Evolutionary conservation across 2,797 vertebrate species (phyloP), one percentile per base, ranked within the genome.

Genomic region (Orientallactaga sibirica): DNA sequence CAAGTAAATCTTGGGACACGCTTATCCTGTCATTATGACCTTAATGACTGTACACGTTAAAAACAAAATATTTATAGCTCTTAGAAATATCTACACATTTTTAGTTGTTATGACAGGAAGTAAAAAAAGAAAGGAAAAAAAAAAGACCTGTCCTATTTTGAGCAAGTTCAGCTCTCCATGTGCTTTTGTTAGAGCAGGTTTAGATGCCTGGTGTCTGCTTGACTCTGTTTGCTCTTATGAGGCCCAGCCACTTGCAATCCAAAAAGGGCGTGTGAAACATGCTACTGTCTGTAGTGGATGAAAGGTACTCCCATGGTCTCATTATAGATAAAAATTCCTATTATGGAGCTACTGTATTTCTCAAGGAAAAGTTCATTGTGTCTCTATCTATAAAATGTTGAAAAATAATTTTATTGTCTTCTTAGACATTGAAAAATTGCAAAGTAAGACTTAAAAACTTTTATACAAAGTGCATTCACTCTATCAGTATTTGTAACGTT

Each of bases 401-500:
- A 77, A 84, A 68, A 83, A 78, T 55, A 22, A 77, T 7, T 27
- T 77, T 41, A 5, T 82, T 92, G 95, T 94, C n/a, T 86, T 93
- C 64, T 66, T 92, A 74, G 33, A 68, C 24, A 92, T 58, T 25
- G 76, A 73, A 96, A 76, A 96, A 71, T 84, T 9, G 95, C 83
- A 96, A 95, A 78, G 1, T 71, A 84, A 79, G 55, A 9, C 14
- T 67, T 41, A 90, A 93, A 94, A 95, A 95, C 8, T 41, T 37
- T 66, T 73, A 86, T 91, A n/a, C 61, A 90, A 96, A 96, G 71
- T 94, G 33, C 19, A 14, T 85, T 74, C n/a, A 58, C 3, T 25
- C 19, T 81, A 6, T 92, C 48, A 86, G 55, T 90, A 83, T 85
- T 92, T 89, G 93, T 95, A 97, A 83, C 96, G 96, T 97, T 95